Conservation (phyloP, 2,888 invertebrate genomes). For the Eutolmus rufibarbis region DNA sequence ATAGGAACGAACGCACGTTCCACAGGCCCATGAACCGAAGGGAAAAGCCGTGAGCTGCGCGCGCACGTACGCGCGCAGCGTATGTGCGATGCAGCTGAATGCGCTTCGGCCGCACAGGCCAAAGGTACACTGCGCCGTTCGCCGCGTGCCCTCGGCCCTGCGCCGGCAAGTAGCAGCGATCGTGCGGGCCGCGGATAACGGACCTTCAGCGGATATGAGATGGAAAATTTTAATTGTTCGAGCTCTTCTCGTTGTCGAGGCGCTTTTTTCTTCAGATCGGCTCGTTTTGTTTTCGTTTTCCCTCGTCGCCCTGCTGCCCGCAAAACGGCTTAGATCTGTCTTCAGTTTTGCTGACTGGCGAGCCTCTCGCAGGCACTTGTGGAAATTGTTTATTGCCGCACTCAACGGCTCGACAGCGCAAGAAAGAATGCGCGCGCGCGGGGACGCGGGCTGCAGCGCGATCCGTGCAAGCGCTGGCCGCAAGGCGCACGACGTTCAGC, state of each 20-base stretch:
- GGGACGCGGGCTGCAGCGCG: not conserved
- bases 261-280: not conserved
- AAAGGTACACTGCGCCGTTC: not conserved
- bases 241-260: conserved; percentile 16
- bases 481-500: not conserved
- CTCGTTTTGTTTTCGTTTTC: conserved; percentile 15
- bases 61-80: not conserved
- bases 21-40: not conserved
- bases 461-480: not conserved
- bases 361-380: not conserved
- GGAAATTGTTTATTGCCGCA: not conserved
- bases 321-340: not conserved
- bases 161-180: not conserved
- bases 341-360: not conserved
- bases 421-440: not conserved
- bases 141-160: not conserved
- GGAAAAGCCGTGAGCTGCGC: not conserved
- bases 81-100: not conserved
- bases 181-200: conserved; percentile 34
- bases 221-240: conserved; percentile 46
- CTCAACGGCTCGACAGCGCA: not conserved
- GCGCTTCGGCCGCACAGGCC: not conserved
- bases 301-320: not conserved
- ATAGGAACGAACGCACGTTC: not conserved
- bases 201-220: conserved; percentile 44